Conservation (phyloP, 1,140 invertebrate species). For the Zelostemma sp. region DNA sequence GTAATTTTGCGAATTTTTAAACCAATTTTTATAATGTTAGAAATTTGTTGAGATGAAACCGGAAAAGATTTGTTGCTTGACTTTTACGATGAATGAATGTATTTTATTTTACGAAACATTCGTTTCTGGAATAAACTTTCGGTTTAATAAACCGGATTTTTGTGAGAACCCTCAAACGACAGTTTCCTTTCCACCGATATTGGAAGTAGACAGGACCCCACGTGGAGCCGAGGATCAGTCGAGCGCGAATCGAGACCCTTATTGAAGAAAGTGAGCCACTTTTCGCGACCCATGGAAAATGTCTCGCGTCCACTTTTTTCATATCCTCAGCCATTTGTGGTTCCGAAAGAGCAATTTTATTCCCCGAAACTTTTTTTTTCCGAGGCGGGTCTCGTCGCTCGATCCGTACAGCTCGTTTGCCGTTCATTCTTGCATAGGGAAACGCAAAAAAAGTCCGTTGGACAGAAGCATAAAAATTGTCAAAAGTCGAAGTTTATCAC, state of each 20-base stretch:
- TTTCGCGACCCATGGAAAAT: conserved; percentile 51
- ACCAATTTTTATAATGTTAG: no score
- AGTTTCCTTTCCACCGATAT: conserved; percentile 48
- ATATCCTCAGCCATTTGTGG: conserved; percentile 15
- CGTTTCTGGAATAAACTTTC: conserved; percentile 19
- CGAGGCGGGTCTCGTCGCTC: conserved; percentile 33
- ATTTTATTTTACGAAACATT: no score
- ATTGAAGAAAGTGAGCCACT: conserved; percentile 51
- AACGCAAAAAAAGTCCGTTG: conserved; percentile 8
- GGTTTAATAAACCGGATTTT: not conserved
- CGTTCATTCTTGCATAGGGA: conserved; percentile 10
- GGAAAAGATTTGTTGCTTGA: no score
- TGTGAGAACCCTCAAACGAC: conserved; percentile 45
- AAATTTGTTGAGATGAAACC: no score
- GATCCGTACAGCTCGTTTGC: conserved; percentile 23
- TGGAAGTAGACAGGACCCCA: conserved; percentile 54
- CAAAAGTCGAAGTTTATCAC: conserved; percentile 26
- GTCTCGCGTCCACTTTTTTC: conserved; percentile 45
- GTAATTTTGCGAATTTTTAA: no score
- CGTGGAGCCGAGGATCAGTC: conserved; percentile 60
- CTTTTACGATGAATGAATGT: no score
- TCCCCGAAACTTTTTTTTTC: conserved; percentile 22
- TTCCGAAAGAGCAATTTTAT: conserved; percentile 5
- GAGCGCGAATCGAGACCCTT: conserved; percentile 48
- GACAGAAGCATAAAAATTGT: conserved; percentile 1